phyloP scores from a whole-genome alignment of 2,888 invertebrate genomes.

The Parascotia fuliginaria region DNA sequence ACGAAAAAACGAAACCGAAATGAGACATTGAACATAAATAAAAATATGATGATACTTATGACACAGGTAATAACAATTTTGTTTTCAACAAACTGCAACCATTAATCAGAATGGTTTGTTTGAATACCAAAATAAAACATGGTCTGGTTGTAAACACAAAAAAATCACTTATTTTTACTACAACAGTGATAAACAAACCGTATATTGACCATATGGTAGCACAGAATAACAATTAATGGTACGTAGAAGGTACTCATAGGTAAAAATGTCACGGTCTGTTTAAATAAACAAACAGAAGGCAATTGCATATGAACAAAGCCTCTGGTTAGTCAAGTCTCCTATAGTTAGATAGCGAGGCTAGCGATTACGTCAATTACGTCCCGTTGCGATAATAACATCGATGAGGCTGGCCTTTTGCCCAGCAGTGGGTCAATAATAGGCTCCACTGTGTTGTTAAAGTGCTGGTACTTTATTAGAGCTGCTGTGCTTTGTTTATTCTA shows the following conservation, averaged over 20 bases:
- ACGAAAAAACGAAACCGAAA: too few species aligned
- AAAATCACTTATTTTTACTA: too few species aligned
- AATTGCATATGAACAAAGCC: conserved; percentile 14
- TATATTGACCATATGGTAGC: too few species aligned
- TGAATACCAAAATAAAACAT: too few species aligned
- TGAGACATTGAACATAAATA: too few species aligned
- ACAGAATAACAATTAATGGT: too few species aligned
- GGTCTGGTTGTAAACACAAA: too few species aligned
- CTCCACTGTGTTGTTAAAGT: conserved; percentile 27
- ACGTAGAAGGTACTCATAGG: not conserved
- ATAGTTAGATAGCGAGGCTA: conserved; percentile 41
- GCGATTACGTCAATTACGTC: conserved; percentile 51
- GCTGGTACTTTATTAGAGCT: conserved; percentile 17
- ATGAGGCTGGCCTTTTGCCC: conserved; percentile 42
- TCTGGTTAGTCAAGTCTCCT: conserved; percentile 35
- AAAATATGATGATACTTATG: too few species aligned
- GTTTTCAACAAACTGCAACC: too few species aligned
- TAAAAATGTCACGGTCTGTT: not conserved
- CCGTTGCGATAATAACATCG: conserved; percentile 52
- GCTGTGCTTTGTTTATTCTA: conserved; percentile 28
- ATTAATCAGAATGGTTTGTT: too few species aligned
- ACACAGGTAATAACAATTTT: too few species aligned
- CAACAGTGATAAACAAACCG: too few species aligned
- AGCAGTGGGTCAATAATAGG: conserved; percentile 48
- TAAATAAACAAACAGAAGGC: conserved; percentile 8